phyloP scores from a whole-genome alignment of 2,888 invertebrate genomes.

The Dryococelus australis region DNA sequence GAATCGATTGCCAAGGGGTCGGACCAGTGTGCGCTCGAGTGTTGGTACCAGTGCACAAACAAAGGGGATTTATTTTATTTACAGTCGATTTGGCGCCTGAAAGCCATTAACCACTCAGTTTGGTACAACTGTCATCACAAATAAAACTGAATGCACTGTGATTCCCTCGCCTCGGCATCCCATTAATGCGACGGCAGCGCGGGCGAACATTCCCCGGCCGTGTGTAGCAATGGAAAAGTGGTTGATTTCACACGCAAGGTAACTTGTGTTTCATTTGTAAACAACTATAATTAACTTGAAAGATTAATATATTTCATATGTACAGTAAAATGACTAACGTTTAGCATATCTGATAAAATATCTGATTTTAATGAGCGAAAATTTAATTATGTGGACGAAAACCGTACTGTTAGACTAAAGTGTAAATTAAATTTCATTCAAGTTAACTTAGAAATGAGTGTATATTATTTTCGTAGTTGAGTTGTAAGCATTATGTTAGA shows the following conservation, averaged over 20 bases:
- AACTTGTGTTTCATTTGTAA: neutral
- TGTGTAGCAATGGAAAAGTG: neutral
- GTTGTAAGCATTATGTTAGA: too few relatives aligned
- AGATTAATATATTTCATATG: too few relatives aligned
- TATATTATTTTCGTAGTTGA: too few relatives aligned
- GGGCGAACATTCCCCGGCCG: neutral
- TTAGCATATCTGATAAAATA: too few relatives aligned
- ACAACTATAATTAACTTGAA: neutral
- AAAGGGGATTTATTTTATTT: neutral
- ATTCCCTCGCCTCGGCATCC: neutral
- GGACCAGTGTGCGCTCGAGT: neutral
- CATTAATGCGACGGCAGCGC: neutral
- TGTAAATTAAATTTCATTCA: too few relatives aligned
- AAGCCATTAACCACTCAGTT: neutral
- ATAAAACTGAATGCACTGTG: neutral
- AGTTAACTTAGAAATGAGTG: too few relatives aligned
- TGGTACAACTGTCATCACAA: neutral
- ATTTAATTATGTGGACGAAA: too few relatives aligned
- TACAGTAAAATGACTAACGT: too few relatives aligned
- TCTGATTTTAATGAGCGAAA: too few relatives aligned
- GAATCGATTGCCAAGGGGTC: neutral
- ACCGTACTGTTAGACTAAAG: too few relatives aligned
- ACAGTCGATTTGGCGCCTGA: constrained; percentile 16
- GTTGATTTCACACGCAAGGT: neutral
- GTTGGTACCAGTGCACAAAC: neutral